phyloP scores from a whole-genome alignment of 1,140 invertebrate genomes.

The Eueides isabella region DNA sequence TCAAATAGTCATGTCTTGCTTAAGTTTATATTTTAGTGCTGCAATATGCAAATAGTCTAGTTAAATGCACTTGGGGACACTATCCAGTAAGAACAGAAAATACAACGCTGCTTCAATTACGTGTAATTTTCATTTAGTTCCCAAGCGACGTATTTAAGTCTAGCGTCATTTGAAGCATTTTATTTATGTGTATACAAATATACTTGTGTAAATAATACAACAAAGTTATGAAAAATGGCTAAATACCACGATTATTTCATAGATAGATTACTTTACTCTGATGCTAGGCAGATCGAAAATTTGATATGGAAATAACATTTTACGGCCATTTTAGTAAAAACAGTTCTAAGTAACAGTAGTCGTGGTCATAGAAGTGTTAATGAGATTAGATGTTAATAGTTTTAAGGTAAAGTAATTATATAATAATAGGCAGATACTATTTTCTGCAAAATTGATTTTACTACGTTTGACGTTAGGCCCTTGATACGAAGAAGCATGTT shows the following conservation, averaged over 20 bases:
- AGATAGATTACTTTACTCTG: no score
- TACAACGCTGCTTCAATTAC: neutral
- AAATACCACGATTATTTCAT: neutral
- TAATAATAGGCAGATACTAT: no score
- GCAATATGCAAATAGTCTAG: conserved; percentile 1
- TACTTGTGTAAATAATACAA: neutral
- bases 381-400: no score
- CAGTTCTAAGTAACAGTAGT: no score
- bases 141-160: neutral
- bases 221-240: no score
- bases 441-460: neutral
- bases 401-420: no score
- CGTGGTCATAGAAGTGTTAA: neutral
- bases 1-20: neutral
- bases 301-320: no score
- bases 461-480: neutral
- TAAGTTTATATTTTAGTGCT: neutral
- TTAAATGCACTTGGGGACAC: neutral
- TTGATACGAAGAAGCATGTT: neutral
- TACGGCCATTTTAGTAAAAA: no score
- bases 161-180: neutral
- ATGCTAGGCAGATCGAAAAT: no score
- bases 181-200: neutral
- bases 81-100: neutral
- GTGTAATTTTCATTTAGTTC: conserved; percentile 1